phyloP scores from a whole-genome alignment of 2,888 invertebrate species.

The Polydesmus complanatus region DNA sequence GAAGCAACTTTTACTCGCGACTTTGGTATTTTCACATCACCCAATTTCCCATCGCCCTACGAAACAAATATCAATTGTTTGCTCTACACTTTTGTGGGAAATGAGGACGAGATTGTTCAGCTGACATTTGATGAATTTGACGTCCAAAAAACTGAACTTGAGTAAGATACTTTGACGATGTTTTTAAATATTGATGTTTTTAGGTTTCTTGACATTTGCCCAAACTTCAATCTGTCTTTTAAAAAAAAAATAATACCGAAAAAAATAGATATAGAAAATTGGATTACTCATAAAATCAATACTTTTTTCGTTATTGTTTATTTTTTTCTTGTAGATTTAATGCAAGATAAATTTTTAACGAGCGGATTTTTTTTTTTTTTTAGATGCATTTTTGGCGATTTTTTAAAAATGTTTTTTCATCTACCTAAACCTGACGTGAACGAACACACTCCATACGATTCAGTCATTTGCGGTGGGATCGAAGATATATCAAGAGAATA shows the following conservation, averaged over 20 bases:
- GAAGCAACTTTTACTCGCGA: constrained; percentile 63
- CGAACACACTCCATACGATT: constrained; percentile 60
- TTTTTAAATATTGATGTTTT: constrained; percentile 25
- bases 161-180: constrained; percentile 42
- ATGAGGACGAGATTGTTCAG: constrained; percentile 64
- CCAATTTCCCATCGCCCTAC: constrained; percentile 65
- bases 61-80: constrained; percentile 61
- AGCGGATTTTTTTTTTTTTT: constrained; percentile 31
- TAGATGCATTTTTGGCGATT: constrained; percentile 62
- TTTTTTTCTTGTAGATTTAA: too few species aligned
- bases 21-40: constrained; percentile 66
- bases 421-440: constrained; percentile 52
- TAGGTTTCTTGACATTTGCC: background rate
- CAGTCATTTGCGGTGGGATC: constrained; percentile 49
- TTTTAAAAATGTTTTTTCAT: constrained; percentile 61
- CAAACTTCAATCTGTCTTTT: background rate
- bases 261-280: background rate
- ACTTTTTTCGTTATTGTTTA: too few species aligned
- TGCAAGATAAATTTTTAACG: too few species aligned
- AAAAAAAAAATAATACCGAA: too few species aligned
- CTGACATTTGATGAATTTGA: constrained; percentile 66
- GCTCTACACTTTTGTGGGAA: constrained; percentile 67
- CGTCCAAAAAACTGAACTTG: constrained; percentile 43
- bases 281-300: background rate
- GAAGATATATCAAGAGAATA: constrained; percentile 52